Evolutionary conservation across 2,888 invertebrate species (phyloP).

Genomic region (Philopedon plagiatum): DNA sequence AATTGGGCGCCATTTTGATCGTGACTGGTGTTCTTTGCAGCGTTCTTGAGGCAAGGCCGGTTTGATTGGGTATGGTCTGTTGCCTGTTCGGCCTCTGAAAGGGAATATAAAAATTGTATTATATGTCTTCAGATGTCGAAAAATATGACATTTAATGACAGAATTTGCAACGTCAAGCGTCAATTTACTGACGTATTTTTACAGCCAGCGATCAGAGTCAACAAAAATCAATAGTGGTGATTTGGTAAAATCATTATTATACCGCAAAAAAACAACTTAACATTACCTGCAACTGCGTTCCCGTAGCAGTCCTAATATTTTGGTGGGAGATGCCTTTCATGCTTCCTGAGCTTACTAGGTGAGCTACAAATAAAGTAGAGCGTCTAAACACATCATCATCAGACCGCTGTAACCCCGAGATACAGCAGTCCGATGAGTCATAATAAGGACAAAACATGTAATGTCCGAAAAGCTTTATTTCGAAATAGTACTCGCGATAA

Average conservation of each 20-base stretch:
- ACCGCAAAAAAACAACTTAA: not conserved
- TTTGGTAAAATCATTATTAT: too few relatives aligned
- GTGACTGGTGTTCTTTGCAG: conserved; percentile 67
- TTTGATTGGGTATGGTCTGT: conserved; percentile 55
- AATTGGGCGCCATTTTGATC: conserved; percentile 65
- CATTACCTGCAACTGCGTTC: conserved; percentile 63
- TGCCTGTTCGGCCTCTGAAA: conserved; percentile 60
- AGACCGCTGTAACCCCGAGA: too few relatives aligned
- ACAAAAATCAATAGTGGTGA: too few relatives aligned
- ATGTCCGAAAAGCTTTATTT: too few relatives aligned
- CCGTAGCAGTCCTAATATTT: conserved; percentile 61
- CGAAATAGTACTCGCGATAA: too few relatives aligned
- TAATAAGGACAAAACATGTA: too few relatives aligned
- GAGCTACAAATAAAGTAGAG: conserved; percentile 68
- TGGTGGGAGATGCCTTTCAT: conserved; percentile 72
- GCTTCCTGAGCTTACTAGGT: conserved; percentile 75
- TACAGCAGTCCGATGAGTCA: too few relatives aligned
- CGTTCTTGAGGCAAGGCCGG: conserved; percentile 58
- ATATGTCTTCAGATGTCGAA: not conserved
- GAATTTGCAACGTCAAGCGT: too few relatives aligned
- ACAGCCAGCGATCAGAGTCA: too few relatives aligned
- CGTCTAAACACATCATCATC: not conserved
- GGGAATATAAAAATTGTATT: not conserved
- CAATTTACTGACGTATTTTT: too few relatives aligned
- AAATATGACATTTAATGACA: not conserved